Conservation (phyloP, 2,888 invertebrate genomes). For the Himalopsyche anomala region DNA sequence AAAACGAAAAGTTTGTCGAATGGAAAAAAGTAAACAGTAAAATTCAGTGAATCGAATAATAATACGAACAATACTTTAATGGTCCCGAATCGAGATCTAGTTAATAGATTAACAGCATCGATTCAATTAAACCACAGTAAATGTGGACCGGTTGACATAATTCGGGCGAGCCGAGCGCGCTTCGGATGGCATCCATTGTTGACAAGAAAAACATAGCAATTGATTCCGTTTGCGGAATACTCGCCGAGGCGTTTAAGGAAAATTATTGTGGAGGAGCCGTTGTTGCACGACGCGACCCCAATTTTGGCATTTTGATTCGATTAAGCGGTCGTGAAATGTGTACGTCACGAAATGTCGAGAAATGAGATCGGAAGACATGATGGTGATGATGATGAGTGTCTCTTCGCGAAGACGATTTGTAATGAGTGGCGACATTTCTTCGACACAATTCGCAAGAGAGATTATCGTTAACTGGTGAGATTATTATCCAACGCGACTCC, state of each 20-base stretch:
- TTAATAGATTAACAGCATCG: background rate
- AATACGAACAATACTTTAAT: no score
- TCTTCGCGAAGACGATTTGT: background rate
- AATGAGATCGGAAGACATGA: constrained; percentile 2
- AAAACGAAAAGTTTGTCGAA: no score
- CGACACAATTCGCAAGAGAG: background rate
- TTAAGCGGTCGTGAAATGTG: constrained; percentile 8
- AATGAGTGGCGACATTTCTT: background rate
- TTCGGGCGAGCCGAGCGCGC: background rate
- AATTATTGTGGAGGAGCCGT: background rate
- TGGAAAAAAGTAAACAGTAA: no score
- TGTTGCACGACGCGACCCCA: constrained; percentile 9
- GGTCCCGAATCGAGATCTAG: background rate
- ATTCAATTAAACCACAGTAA: background rate
- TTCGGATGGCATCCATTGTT: background rate
- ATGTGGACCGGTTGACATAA: constrained; percentile 11
- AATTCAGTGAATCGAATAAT: no score
- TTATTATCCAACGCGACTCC: no score
- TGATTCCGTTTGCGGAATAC: constrained; percentile 22
- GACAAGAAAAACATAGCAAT: background rate
- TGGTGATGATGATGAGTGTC: background rate
- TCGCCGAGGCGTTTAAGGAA: constrained; percentile 5
- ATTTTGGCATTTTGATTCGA: background rate
- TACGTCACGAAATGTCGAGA: constrained; percentile 16
- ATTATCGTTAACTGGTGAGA: no score